Conservation (phyloP, 2,797 vertebrate species). For the Spondyliosoma cantharus region DNA sequence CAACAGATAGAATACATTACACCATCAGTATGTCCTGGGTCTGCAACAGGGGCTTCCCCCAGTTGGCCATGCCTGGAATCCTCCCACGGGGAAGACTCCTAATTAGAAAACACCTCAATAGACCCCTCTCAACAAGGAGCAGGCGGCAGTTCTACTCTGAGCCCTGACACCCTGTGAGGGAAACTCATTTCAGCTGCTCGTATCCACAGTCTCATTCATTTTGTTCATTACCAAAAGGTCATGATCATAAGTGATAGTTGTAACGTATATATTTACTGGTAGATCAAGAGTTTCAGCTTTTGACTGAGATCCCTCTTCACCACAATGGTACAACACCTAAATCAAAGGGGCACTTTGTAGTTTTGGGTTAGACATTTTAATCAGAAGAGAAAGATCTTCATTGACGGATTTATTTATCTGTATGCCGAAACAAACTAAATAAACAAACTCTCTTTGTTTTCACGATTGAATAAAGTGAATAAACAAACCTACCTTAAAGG, state of each 20-base stretch:
- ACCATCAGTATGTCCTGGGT: constrained; percentile 11
- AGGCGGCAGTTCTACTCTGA: not conserved
- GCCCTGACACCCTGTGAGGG: constrained; percentile 1
- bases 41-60: not conserved
- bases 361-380: too few relatives aligned
- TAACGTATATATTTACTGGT: not conserved
- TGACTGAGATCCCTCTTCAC: too few relatives aligned
- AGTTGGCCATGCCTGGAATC: constrained; percentile 8
- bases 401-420: too few relatives aligned
- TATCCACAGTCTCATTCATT: not conserved
- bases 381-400: too few relatives aligned
- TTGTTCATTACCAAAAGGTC: constrained; percentile 24
- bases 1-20: not conserved
- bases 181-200: constrained; percentile 22
- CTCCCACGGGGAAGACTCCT: not conserved
- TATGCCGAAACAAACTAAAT: too few relatives aligned
- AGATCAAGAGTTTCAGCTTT: not conserved
- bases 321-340: too few relatives aligned
- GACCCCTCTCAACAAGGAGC: not conserved
- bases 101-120: constrained; percentile 28
- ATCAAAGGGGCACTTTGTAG: too few relatives aligned
- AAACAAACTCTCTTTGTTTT: too few relatives aligned
- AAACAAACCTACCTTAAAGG: too few relatives aligned
- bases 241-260: not conserved
- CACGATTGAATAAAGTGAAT: too few relatives aligned